Conservation (phyloP, 2,113 vertebrate species). For the Aphelocoma coerulescens region DNA sequence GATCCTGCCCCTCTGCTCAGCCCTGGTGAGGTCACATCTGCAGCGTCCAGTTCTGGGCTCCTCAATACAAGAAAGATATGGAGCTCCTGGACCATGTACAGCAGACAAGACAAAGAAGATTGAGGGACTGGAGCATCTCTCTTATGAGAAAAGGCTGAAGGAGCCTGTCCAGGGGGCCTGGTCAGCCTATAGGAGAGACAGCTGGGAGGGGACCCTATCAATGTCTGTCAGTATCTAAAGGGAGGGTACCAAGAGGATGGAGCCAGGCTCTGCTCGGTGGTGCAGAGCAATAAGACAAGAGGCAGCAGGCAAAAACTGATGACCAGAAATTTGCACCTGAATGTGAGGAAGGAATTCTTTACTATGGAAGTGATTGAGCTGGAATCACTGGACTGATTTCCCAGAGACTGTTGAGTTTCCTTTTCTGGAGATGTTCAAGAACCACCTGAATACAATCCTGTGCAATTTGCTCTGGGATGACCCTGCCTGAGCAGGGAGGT, state of each 20-base stretch:
- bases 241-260: rapidly evolving
- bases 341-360: background rate
- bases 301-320: background rate
- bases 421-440: background rate
- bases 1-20: background rate
- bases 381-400: background rate
- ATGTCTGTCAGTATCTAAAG: background rate
- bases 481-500: background rate
- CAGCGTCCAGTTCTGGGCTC: background rate
- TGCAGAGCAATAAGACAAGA: background rate
- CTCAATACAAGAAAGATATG: background rate
- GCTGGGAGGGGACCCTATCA: background rate
- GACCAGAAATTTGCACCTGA: background rate
- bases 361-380: background rate
- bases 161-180: background rate
- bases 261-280: rapidly evolving
- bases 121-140: background rate
- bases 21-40: too few relatives aligned
- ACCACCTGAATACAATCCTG: rapidly evolving
- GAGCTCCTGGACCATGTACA: background rate
- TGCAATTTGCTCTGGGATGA: background rate
- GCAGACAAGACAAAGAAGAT: background rate
- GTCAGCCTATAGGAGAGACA: background rate
- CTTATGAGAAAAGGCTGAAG: background rate
- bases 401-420: too few relatives aligned